phyloP scores from a whole-genome alignment of 2,888 invertebrate species.

The Tetragonula carbonaria region DNA sequence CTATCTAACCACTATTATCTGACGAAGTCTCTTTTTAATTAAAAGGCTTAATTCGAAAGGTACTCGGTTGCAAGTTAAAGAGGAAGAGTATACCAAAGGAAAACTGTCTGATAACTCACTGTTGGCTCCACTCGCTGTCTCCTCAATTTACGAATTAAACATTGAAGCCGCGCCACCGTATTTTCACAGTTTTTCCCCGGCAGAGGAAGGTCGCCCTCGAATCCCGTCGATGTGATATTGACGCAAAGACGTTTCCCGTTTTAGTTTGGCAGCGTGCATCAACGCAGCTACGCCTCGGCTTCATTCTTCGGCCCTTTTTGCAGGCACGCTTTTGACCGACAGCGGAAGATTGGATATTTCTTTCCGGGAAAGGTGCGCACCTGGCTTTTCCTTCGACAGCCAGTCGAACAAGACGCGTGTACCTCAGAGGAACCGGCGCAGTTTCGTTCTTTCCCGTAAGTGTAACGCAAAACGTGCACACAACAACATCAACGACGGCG shows the following conservation, averaged over 20 bases:
- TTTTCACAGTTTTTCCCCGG: background rate
- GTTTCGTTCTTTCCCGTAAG: slow-evolving; percentile 28
- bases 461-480: slow-evolving; percentile 23
- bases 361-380: slow-evolving; percentile 45
- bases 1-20: background rate
- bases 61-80: background rate
- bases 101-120: background rate
- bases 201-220: background rate
- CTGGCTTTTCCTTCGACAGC: slow-evolving; percentile 54
- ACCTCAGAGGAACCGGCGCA: slow-evolving; percentile 17
- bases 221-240: slow-evolving; percentile 20
- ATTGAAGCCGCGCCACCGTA: background rate
- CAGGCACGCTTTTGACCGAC: slow-evolving; percentile 66
- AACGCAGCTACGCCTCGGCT: slow-evolving; percentile 31
- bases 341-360: slow-evolving; percentile 73
- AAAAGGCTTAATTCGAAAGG: too few species aligned
- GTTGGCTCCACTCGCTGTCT: too few species aligned
- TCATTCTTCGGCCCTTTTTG: slow-evolving; percentile 61
- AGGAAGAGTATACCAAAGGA: background rate
- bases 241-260: slow-evolving; percentile 37
- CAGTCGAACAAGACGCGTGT: slow-evolving; percentile 38
- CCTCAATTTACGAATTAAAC: background rate
- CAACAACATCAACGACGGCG: background rate
- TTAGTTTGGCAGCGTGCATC: slow-evolving; percentile 32
- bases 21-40: background rate